Base-by-base conservation (phyloP, 2,888 invertebrate species). In the Aricia artaxerxes region DNA sequence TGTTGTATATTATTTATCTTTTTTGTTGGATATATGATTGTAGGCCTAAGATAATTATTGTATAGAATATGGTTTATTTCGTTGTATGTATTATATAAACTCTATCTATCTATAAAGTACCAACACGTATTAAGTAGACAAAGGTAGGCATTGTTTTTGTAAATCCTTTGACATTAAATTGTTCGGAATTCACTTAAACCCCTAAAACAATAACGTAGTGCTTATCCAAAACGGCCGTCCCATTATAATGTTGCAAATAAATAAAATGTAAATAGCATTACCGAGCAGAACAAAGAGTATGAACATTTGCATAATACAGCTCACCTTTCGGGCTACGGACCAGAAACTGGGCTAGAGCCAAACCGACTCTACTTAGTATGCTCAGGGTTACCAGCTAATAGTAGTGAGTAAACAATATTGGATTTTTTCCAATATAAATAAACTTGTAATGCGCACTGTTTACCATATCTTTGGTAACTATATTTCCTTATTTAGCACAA, bases 301-400 rank as follows among this genome's bases (percentile, higher is more conserved):
- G 87, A 87, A 88, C 87, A 93, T 94, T 93, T 94, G 89, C 94
- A 94, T 94, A 94, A 93, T 92, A 87, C 88, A 89, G 89, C 91
- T 89, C 91, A 92, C 93, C 93, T 93, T 93, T 93, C 89, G 89
- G 89, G 88, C 90, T 88, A 88, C 86, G 88, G 88, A 86, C 84
- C 85, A 85, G 86, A 85, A 85, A 84, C 86, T 92, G 92, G 93
- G 91, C 86, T 86, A 82, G 88, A 90, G 93, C 93, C 93, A 93
- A 93, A 87, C 91, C 90, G 86, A 90, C 86, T 89, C 88, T 87
- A 90, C 92, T 92, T 91, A 89, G 87, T 84, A 77, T 76, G 76
- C 53, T 40, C 35, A 76, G 76, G 77, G 77, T 44, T 73, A 73
- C 77, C 72, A n/a, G 73, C 49, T n/a, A 38, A 53, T 77, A 82